Percentiles rank a stretch among this genome's conserved stretches.
phyloP scores from a whole-genome alignment of 2,888 invertebrate species.

The Pterostichus niger region DNA sequence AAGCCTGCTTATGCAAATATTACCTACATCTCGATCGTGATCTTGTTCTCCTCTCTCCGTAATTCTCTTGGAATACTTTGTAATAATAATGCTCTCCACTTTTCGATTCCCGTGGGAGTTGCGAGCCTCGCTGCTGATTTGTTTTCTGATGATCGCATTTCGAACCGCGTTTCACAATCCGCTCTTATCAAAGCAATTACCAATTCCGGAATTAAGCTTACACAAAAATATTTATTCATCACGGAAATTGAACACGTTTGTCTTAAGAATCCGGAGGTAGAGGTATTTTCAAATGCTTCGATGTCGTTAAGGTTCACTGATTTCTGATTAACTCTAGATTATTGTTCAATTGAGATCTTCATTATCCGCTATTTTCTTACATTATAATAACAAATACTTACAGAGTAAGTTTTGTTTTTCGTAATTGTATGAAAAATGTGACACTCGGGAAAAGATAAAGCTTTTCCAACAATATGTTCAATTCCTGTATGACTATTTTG shows the following conservation, averaged over 20 bases:
- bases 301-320: constrained; percentile 22
- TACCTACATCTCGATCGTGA: constrained; percentile 62
- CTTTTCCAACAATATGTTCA: constrained; percentile 48
- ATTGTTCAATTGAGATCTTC: neutral
- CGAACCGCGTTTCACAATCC: constrained; percentile 47
- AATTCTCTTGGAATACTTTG: constrained; percentile 57
- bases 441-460: constrained; percentile 46
- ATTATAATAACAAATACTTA: neutral
- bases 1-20: constrained; percentile 61
- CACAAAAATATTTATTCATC: constrained; percentile 66
- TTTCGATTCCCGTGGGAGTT: constrained; percentile 61
- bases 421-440: constrained; percentile 12
- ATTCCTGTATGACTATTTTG: constrained; percentile 35
- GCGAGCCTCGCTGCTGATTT: constrained; percentile 34
- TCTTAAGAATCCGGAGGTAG: constrained; percentile 34
- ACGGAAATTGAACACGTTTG: constrained; percentile 61
- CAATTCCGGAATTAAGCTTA: constrained; percentile 58
- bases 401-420: neutral
- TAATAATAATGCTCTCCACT: constrained; percentile 62
- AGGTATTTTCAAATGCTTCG: neutral
- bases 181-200: constrained; percentile 62
- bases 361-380: neutral
- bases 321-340: constrained; percentile 13
- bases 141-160: constrained; percentile 56
- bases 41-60: constrained; percentile 46